A percentile compares a stretch with the other conserved stretches of the same genome.
phyloP scores from a whole-genome alignment of 2,888 invertebrate genomes.

The Lysandra bellargus region DNA sequence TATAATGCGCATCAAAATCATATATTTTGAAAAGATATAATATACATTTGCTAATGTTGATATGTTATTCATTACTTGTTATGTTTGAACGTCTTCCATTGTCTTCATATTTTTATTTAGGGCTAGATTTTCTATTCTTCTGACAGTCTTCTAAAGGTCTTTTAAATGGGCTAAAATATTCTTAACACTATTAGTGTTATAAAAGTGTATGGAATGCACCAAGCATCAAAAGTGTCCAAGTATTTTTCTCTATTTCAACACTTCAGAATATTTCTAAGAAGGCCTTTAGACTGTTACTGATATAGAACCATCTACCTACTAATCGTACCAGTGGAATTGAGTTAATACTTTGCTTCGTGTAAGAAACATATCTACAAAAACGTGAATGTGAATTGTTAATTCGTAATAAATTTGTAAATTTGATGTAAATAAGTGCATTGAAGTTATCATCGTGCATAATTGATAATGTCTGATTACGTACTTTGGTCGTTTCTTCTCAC shows the following conservation, averaged over 20 bases:
- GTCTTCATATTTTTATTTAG: constrained; percentile 39
- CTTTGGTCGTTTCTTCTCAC: constrained; percentile 65
- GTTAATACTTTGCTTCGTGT: constrained; percentile 48
- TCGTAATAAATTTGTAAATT: constrained; percentile 59
- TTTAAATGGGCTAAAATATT: background rate
- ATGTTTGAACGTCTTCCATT: constrained; percentile 69
- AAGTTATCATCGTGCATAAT: constrained; percentile 44
- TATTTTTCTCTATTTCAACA: background rate
- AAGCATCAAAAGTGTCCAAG: background rate
- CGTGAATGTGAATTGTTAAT: constrained; percentile 52
- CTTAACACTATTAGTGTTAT: background rate
- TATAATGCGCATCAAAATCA: constrained; percentile 67
- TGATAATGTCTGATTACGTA: constrained; percentile 46
- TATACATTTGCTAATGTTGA: constrained; percentile 35
- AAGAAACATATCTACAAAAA: constrained; percentile 74
- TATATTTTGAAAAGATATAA: constrained; percentile 43
- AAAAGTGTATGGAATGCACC: background rate
- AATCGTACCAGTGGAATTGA: constrained; percentile 9
- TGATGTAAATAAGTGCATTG: constrained; percentile 52
- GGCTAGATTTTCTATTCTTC: constrained; percentile 19
- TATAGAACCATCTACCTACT: background rate
- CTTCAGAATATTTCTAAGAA: background rate
- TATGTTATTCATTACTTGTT: constrained; percentile 43
- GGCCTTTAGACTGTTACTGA: background rate
- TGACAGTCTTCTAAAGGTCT: background rate